Evolutionary conservation across 2,888 invertebrate genomes (phyloP), one percentile per base, ranked within the genome.

Genomic region (Desoria tigrina): DNA sequence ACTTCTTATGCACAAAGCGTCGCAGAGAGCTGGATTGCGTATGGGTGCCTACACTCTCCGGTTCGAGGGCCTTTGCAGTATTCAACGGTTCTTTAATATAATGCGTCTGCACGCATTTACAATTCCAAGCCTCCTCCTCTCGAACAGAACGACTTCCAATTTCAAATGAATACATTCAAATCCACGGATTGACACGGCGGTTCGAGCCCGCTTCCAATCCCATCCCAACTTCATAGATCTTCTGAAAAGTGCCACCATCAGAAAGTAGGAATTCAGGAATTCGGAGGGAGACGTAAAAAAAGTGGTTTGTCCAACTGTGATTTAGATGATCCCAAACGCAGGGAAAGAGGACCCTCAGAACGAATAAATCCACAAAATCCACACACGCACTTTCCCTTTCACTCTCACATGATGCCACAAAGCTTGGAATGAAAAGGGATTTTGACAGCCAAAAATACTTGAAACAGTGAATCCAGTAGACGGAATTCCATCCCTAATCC

Each of bases 141-240:
- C 32, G 32, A n/a, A n/a, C n/a, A n/a, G n/a, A 39, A 16, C n/a
- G 4, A 45, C 45, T 45, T 45, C 45, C 45, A 45, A 45, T 45
- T 45, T 45, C 45, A 45, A 45, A 45, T 45, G 45, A 45, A 45
- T 45, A n/a, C 45, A 16, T 45, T 45, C 18, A 45, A 16, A 45
- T 45, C 18, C 45, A 45, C n/a, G 45, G 7, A 18, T 45, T 45
- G 18, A 45, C 45, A 45, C 45, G 21, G 16, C 6, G 18, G 21
- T 18, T 21, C n/a, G n/a, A 16, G n/a, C n/a, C 21, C 45, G 9
- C 39, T 39, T 16, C 21, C 45, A 18, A 16, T 45, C n/a, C 21
- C 45, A 16, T 45, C n/a, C 45, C 6, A 6, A 45, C 21, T 45
- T 45, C 45, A 6, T 9, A 18, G n/a, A 6, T 45, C 21, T 18